Conservation (phyloP, 2,888 invertebrate species). For the Dasysyrphus albostriatus region DNA sequence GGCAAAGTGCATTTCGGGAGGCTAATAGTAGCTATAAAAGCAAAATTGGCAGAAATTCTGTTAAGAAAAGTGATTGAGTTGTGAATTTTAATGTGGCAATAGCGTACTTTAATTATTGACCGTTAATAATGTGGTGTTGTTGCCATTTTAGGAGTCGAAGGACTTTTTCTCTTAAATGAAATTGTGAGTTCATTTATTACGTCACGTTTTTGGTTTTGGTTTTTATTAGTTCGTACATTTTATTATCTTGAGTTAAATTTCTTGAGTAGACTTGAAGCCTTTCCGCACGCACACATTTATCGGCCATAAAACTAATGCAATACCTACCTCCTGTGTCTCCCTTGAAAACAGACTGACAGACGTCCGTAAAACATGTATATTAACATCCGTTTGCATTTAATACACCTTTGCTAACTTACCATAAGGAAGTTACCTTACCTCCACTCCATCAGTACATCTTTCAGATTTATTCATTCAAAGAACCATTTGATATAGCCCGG, state of each 20-base stretch:
- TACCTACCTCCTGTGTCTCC: background rate
- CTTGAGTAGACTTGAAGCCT: background rate
- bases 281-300: conserved; percentile 21
- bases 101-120: conserved; percentile 39
- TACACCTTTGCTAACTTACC: background rate
- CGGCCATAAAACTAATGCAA: conserved; percentile 11
- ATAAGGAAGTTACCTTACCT: background rate
- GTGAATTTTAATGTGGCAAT: conserved; percentile 32
- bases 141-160: conserved; percentile 6
- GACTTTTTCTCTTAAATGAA: conserved; percentile 4
- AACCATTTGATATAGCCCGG: background rate
- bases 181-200: background rate
- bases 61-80: conserved; percentile 26
- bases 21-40: conserved; percentile 39
- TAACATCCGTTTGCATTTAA: background rate
- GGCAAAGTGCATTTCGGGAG: conserved; percentile 39
- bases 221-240: conserved; percentile 19
- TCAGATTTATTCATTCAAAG: too few relatives aligned
- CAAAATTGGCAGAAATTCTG: conserved; percentile 40
- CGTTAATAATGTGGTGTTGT: conserved; percentile 3
- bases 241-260: conserved; percentile 6
- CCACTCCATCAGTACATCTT: conserved; percentile 27
- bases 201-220: conserved; percentile 6
- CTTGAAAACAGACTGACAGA: background rate
- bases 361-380: background rate